Evolutionary conservation across 1,140 invertebrate species (phyloP).

Genomic region (Caligus rogercresseyi): DNA sequence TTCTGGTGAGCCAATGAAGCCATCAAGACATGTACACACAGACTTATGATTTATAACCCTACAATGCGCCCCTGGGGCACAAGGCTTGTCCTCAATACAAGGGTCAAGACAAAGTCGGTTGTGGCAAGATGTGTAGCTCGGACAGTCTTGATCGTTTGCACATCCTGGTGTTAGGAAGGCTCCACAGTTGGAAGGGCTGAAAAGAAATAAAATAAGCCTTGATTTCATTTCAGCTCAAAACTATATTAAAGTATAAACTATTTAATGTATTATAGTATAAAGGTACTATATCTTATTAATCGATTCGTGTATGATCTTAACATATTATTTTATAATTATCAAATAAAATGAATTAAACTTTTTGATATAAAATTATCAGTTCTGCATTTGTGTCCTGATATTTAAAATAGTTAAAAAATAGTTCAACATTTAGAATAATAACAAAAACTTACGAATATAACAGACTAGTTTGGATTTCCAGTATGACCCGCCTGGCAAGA

Average conservation of each 20-base stretch:
- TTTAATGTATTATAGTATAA: too few relatives aligned
- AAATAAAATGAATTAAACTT: too few relatives aligned
- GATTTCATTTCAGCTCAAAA: neutral
- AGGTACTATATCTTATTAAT: too few relatives aligned
- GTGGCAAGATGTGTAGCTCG: constrained; percentile 43
- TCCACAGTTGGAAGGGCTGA: neutral
- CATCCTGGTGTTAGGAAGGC: constrained; percentile 24
- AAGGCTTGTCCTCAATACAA: constrained; percentile 29
- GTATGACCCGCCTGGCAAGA: constrained; percentile 22
- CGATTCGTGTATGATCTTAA: too few relatives aligned
- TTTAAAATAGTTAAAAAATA: too few relatives aligned
- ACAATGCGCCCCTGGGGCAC: constrained; percentile 21
- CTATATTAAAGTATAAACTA: too few relatives aligned
- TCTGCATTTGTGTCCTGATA: too few relatives aligned
- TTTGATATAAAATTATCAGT: too few relatives aligned
- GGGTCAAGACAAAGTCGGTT: constrained; percentile 52
- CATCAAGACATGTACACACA: constrained; percentile 42
- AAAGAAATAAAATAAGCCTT: neutral
- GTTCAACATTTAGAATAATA: constrained; percentile 29
- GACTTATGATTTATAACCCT: constrained; percentile 47
- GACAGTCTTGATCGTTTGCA: neutral
- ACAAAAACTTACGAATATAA: neutral
- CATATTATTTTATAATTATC: too few relatives aligned
- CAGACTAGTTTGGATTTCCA: constrained; percentile 22
- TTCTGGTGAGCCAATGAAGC: constrained; percentile 41